phyloP scores from a whole-genome alignment of 2,113 vertebrate genomes.

The Pteronura brasiliensis region DNA sequence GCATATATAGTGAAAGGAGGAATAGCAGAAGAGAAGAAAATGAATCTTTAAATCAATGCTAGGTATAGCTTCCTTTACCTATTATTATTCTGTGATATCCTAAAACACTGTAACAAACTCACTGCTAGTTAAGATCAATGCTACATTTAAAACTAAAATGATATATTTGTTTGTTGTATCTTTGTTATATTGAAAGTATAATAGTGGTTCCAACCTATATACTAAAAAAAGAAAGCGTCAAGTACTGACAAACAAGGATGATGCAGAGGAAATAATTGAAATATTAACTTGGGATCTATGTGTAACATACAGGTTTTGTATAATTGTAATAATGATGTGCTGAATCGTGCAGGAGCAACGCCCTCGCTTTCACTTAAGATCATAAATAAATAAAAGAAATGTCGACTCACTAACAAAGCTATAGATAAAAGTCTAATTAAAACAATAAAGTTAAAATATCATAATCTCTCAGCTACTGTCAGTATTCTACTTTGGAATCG shows the following conservation, averaged over 20 bases:
- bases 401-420: not conserved
- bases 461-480: slow-evolving; percentile 13
- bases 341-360: not conserved
- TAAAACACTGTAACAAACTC: not conserved
- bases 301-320: slow-evolving; percentile 32
- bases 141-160: not conserved
- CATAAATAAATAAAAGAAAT: not conserved
- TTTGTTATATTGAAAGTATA: slow-evolving; percentile 30
- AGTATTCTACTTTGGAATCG: not conserved
- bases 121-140: not conserved
- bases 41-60: not conserved
- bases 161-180: not conserved
- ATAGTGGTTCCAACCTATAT: not conserved
- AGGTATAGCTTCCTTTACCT: not conserved
- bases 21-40: slow-evolving; percentile 10
- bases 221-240: not conserved
- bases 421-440: not conserved
- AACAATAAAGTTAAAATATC: slow-evolving; percentile 46
- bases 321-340: not conserved
- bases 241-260: slow-evolving; percentile 61
- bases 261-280: slow-evolving; percentile 65
- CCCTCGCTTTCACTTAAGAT: not conserved
- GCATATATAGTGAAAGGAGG: not conserved
- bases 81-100: not conserved
- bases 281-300: slow-evolving; percentile 52